These are phyloP conservation scores for Drosophila nigromelanica DNA, from an alignment of 1,140 invertebrate genomes.

Conservation along the genomic window DNA sequence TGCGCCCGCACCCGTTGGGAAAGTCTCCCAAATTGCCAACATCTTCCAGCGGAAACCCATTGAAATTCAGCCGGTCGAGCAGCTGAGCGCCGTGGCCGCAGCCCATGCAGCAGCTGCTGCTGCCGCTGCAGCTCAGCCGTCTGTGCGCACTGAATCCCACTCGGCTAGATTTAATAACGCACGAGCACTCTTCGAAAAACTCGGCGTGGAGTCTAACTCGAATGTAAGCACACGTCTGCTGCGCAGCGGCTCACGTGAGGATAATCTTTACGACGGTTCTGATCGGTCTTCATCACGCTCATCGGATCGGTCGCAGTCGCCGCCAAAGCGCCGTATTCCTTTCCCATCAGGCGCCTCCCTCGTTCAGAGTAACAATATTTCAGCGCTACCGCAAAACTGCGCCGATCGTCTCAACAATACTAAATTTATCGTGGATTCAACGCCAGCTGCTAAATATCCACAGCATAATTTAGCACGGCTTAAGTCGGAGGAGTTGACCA, in stretches of 20 bases:
- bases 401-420: conserved; percentile 59
- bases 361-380: conserved; percentile 64
- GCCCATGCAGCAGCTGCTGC: conserved; percentile 74
- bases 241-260: conserved; percentile 79
- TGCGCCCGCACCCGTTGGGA: conserved; percentile 86
- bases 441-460: conserved; percentile 44
- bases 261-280: conserved; percentile 76
- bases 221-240: conserved; percentile 79
- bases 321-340: conserved; percentile 76
- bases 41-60: conserved; percentile 91
- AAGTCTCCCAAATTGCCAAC: conserved; percentile 95
- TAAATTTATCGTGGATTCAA: conserved; percentile 74
- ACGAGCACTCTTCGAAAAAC: conserved; percentile 95
- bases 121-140: conserved; percentile 84
- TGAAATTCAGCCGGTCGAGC: conserved; percentile 81
- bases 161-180: conserved; percentile 96
- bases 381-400: conserved; percentile 32
- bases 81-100: conserved; percentile 73
- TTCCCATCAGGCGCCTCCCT: conserved; percentile 75
- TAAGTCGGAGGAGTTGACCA: conserved; percentile 83
- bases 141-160: conserved; percentile 94
- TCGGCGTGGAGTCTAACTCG: conserved; percentile 89
- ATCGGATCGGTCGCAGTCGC: conserved; percentile 80
- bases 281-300: conserved; percentile 79
- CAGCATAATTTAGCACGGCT: conserved; percentile 77